Percentiles rank a stretch among this genome's conserved stretches.
phyloP scores from a whole-genome alignment of 2,888 invertebrate genomes.

The Drosophila neotestacea region DNA sequence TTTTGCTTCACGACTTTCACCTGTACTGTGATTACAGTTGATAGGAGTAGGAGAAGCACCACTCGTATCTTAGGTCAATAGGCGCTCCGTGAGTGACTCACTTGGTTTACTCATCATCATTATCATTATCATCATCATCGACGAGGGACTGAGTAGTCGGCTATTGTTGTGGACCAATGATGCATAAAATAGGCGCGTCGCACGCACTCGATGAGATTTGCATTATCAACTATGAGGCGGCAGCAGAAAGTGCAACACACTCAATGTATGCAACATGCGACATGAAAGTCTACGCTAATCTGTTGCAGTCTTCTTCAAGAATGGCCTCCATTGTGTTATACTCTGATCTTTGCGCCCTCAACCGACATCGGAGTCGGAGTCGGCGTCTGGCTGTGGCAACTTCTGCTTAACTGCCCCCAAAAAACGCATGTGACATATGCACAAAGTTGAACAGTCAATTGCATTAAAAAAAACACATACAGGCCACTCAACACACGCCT shows the following conservation, averaged over 20 bases:
- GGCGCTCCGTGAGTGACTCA: slow-evolving; percentile 40
- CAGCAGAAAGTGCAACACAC: slow-evolving; percentile 36
- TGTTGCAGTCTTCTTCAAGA: slow-evolving; percentile 53
- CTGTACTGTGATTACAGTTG: background rate
- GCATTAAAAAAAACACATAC: slow-evolving; percentile 53
- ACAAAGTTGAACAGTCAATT: slow-evolving; percentile 75
- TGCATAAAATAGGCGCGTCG: slow-evolving; percentile 63
- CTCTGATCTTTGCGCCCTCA: slow-evolving; percentile 35
- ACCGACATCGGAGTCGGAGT: background rate
- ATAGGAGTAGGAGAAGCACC: background rate
- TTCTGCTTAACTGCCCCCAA: slow-evolving; percentile 27
- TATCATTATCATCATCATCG: background rate
- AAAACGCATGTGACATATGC: slow-evolving; percentile 42
- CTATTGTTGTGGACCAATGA: slow-evolving; percentile 63
- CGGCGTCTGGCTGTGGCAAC: slow-evolving; percentile 18
- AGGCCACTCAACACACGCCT: slow-evolving; percentile 18
- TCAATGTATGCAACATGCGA: slow-evolving; percentile 7
- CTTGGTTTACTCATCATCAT: slow-evolving; percentile 24
- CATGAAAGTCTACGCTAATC: slow-evolving; percentile 40
- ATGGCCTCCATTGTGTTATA: slow-evolving; percentile 67
- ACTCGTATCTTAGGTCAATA: slow-evolving; percentile 36
- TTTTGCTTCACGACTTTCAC: slow-evolving; percentile 10
- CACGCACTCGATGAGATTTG: slow-evolving; percentile 54
- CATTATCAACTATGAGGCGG: slow-evolving; percentile 53
- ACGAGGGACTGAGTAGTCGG: slow-evolving; percentile 23